A percentile compares a stretch with the other conserved stretches of the same genome.
Conservation (phyloP, 2,888 invertebrate genomes). For the Mesoligia furuncula region DNA sequence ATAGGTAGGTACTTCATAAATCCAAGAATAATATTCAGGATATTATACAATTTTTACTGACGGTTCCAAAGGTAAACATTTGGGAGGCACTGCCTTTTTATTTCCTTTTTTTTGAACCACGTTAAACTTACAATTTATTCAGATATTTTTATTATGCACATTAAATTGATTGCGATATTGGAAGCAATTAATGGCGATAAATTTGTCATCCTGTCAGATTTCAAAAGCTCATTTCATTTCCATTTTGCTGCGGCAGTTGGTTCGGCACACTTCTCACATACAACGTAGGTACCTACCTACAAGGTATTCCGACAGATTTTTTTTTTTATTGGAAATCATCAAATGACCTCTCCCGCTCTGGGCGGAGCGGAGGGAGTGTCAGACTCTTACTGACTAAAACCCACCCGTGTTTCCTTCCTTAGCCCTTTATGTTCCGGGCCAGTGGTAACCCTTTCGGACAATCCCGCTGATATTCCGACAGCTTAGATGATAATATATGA, state of each 20-base stretch:
- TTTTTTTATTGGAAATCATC: too few relatives aligned
- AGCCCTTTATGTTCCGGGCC: too few relatives aligned
- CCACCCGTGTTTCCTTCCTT: too few relatives aligned
- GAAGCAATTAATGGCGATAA: slow-evolving; percentile 6
- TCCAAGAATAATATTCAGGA: background rate
- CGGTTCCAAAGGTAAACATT: slow-evolving; percentile 5
- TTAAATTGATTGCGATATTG: slow-evolving; percentile 8
- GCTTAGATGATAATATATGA: slow-evolving; percentile 6
- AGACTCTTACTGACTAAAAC: too few relatives aligned
- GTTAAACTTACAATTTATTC: slow-evolving; percentile 11
- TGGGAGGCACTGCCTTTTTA: slow-evolving; percentile 1
- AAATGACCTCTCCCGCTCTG: too few relatives aligned
- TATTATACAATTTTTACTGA: slow-evolving; percentile 4
- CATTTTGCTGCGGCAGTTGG: slow-evolving; percentile 9
- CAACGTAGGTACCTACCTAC: too few relatives aligned
- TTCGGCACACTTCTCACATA: slow-evolving; percentile 13
- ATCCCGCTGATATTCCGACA: too few relatives aligned
- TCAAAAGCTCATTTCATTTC: background rate
- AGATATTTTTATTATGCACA: slow-evolving; percentile 19
- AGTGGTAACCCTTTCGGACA: too few relatives aligned
- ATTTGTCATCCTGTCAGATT: background rate
- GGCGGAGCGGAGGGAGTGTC: too few relatives aligned
- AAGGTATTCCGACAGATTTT: too few relatives aligned
- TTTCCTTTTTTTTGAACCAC: background rate
- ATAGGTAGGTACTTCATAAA: background rate